A percentile compares a stretch with the other conserved stretches of the same genome.
Conservation (phyloP, 2,113 vertebrate species). For the Bos javanicus region DNA sequence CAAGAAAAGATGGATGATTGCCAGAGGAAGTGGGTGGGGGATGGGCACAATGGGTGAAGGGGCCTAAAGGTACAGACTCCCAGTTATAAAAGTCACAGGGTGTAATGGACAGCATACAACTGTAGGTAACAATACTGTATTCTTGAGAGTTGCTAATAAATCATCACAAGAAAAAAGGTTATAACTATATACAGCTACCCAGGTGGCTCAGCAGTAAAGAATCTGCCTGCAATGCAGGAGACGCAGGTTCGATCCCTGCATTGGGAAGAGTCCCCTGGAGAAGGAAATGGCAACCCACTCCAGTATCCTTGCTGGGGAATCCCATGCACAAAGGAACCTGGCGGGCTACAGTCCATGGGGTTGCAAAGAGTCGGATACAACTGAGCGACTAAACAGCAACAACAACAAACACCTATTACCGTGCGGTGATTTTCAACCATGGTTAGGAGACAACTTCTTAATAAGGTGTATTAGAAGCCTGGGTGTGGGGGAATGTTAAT, state of each 20-base stretch:
- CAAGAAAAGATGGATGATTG: neutral
- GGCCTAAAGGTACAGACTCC: neutral
- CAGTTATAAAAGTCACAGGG: neutral
- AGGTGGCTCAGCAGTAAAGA: neutral
- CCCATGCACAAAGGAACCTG: neutral
- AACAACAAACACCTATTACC: neutral
- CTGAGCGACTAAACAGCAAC: neutral
- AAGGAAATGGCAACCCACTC: neutral
- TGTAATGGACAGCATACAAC: neutral
- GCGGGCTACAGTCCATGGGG: neutral
- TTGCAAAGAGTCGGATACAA: neutral
- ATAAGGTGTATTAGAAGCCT: neutral
- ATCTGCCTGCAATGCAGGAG: neutral
- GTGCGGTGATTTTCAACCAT: neutral
- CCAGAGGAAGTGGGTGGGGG: neutral
- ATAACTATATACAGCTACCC: neutral
- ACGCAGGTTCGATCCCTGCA: neutral
- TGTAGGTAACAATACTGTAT: neutral
- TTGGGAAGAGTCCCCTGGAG: neutral
- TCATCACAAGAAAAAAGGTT: neutral
- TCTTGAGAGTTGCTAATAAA: neutral
- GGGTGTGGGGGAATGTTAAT: neutral
- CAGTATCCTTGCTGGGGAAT: neutral
- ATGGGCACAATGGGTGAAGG: neutral
- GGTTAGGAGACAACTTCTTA: neutral